phyloP scores from a whole-genome alignment of 2,113 vertebrate genomes.

The Papio anubis region DNA sequence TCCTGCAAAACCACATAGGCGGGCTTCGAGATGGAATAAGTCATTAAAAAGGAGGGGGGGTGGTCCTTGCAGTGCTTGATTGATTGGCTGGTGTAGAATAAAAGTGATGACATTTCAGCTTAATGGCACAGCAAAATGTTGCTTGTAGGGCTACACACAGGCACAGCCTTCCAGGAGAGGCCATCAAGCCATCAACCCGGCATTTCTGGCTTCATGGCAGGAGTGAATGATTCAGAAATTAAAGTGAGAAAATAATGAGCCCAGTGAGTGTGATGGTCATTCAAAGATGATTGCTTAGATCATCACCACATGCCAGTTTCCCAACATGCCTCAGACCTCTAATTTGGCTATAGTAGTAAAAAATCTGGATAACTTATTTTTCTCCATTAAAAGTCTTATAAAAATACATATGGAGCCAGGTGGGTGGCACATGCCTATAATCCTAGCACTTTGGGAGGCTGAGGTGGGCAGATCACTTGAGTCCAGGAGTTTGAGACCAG shows the following conservation, averaged over 20 bases:
- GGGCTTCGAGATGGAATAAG: neutral
- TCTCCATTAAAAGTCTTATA: neutral
- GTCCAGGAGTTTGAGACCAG: no score
- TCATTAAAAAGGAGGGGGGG: neutral
- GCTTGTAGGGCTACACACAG: neutral
- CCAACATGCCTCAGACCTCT: neutral
- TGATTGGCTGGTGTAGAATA: neutral
- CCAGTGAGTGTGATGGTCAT: neutral
- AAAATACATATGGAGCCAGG: neutral
- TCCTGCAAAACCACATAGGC: neutral
- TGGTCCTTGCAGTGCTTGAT: neutral
- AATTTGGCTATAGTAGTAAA: neutral
- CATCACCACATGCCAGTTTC: neutral
- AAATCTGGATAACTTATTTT: slow-evolving; percentile 3
- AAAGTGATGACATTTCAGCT: neutral
- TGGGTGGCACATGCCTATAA: no score
- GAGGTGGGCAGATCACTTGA: no score
- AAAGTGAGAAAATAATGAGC: slow-evolving; percentile 27
- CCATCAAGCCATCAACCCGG: neutral
- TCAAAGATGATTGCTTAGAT: neutral
- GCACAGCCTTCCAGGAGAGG: neutral
- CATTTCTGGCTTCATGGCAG: neutral
- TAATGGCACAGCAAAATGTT: neutral
- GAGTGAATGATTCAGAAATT: neutral
- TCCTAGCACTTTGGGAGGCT: no score